Evolutionary conservation across 2,888 invertebrate species (phyloP).

Genomic region (Blastobasis lacticolella): DNA sequence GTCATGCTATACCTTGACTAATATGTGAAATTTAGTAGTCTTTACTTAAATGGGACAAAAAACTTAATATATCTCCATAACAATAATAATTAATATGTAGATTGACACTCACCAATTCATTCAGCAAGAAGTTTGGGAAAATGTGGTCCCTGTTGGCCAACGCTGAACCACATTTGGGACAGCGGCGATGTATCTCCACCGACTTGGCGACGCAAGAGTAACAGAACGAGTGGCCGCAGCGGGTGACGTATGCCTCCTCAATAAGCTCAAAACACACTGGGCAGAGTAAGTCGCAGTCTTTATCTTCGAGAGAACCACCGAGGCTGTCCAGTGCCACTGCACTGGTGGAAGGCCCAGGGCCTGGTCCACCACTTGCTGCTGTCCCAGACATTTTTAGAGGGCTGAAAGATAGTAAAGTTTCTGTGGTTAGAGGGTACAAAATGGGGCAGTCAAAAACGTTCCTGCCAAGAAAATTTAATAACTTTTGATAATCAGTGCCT

Average conservation of each 20-base stretch:
- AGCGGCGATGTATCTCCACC: constrained; percentile 86
- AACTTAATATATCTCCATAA: too few species aligned
- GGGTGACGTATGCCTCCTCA: constrained; percentile 91
- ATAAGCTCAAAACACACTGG: constrained; percentile 93
- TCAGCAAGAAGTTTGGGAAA: constrained; percentile 90
- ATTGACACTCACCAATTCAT: constrained; percentile 75
- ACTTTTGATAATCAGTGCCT: too few species aligned
- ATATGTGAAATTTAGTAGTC: too few species aligned
- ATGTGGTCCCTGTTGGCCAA: constrained; percentile 81
- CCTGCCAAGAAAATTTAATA: too few species aligned
- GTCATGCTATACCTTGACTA: too few species aligned
- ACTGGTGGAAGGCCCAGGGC: not conserved
- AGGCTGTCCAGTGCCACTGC: constrained; percentile 73
- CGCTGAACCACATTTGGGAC: constrained; percentile 88
- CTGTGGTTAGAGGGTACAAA: not conserved
- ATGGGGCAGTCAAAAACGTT: too few species aligned
- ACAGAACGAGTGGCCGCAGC: constrained; percentile 95
- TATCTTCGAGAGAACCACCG: constrained; percentile 78
- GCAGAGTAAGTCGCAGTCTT: constrained; percentile 76
- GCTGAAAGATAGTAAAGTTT: too few species aligned
- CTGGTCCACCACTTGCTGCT: constrained; percentile 42
- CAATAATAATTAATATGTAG: too few species aligned
- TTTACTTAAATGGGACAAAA: too few species aligned
- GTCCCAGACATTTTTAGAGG: constrained; percentile 43
- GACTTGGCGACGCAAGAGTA: constrained; percentile 90